Evolutionary conservation across 2,797 vertebrate genomes (phyloP), one percentile per base, ranked within the genome.

Genomic region (Chrysocyon brachyurus): DNA sequence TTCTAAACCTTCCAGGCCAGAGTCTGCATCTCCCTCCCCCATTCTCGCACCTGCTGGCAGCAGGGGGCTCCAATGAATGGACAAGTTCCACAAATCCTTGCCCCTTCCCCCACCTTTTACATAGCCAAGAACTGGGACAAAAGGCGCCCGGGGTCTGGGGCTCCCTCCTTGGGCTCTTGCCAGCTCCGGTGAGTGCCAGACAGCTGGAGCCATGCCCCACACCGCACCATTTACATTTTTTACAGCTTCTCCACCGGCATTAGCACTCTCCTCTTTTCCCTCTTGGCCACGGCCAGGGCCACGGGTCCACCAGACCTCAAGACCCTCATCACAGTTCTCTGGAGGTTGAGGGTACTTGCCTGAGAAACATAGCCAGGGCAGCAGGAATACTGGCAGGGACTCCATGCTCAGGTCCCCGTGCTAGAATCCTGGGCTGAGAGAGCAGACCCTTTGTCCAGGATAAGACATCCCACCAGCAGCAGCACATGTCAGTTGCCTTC

Each of bases 171-270:
- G 11, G 40, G 56, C 95, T 90, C 97, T 97, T 85, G 97, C 97
- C 91, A 78, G 97, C 7, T 91, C 96, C 52, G 63, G 95, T 98
- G 98, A 99, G 99, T 98, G 99, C 98, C 98, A 99, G 99, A 99
- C 99, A 97, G 97, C 98, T 98, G 98, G 99, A 99, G 99, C 99
- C 99, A 77, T 68, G 96, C 98, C 98, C 98, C 98, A 97, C 95
- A 97, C 98, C 83, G 93, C 96, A 91, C 88, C 98, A 99, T 99
- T 99, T 99, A 99, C 99, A 99, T 99, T 98, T 99, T 99, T 99
- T 99, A 99, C 98, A 98, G 98, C 98, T 96, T 97, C 91, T 96
- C 61, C 8, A 17, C 61, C 97, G 90, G 86, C 94, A 57, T 26
- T 3, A 15, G 49, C 61, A 22, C 94, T 17, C 31, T n/a, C 28